Conservation (phyloP, 2,797 vertebrate species). For the Dendrocincla tyrannina region DNA sequence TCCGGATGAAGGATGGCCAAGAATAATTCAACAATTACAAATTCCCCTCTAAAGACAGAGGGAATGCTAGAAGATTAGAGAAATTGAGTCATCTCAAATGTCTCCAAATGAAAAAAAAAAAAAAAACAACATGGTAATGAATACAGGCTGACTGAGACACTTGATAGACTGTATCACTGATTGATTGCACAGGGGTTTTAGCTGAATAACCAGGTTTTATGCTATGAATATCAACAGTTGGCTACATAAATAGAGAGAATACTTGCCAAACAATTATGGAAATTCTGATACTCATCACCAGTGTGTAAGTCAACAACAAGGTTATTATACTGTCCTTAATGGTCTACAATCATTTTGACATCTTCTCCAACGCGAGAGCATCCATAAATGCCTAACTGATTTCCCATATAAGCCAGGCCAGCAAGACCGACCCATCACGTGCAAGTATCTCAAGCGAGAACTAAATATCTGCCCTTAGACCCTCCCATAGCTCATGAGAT, state of each 20-base stretch:
- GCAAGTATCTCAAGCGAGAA: background rate
- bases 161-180: conserved; percentile 41
- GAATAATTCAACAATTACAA: conserved; percentile 75
- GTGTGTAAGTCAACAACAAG: background rate
- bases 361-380: background rate
- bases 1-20: conserved; percentile 74
- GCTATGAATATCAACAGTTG: conserved; percentile 12
- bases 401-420: background rate
- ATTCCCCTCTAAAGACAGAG: conserved; percentile 63
- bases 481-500: background rate
- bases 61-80: conserved; percentile 51
- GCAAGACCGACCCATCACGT: background rate
- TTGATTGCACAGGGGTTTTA: conserved; percentile 19
- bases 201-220: conserved; percentile 37
- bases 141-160: conserved; percentile 18
- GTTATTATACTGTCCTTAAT: background rate
- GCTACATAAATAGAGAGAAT: conserved; percentile 28
- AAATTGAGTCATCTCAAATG: conserved; percentile 40
- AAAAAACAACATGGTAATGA: background rate
- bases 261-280: conserved; percentile 36
- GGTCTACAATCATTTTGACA: background rate
- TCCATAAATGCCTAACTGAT: background rate
- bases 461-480: background rate
- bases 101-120: background rate
- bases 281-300: background rate